Evolutionary conservation across 2,888 invertebrate genomes (phyloP), one percentile per base, ranked within the genome.

Genomic region (Globia sparganii): DNA sequence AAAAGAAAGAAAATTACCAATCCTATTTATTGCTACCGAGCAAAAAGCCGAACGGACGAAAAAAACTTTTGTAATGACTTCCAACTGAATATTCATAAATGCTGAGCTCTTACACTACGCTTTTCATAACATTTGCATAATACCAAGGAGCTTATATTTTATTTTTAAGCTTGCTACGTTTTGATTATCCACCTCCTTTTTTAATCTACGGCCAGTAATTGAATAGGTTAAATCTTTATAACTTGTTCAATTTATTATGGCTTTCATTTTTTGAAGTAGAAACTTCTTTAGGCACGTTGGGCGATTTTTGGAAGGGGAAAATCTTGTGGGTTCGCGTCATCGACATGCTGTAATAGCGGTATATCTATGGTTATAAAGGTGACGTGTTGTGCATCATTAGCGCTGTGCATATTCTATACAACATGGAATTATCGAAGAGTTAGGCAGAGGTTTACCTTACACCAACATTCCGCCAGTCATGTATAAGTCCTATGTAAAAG

Each of bases 91-190:
- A 91, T 91, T 90, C 91, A 91, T 88, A 76, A 87, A 81, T 77
- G 84, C 70, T 81, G 62, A 77, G 86, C 88, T 87, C 87, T 87
- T 90, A 90, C 86, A 88, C 88, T 87, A 84, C 87, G 88, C 85
- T 90, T 88, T 89, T 90, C 90, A 88, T 87, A 88, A 90, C 84
- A 91, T 91, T 91, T 84, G 87, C 91, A 91, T 91, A 90, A 89
- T 89, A 85, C 86, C 77, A 88, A 88, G 85, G 77, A 86, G 86
- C 84, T 86, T 83, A 83, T 86, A 82, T 81, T 87, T 88, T 77
- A 83, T 81, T 89, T 83, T 85, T 77, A 84, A 87, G 71, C 83
- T 78, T 71, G 70, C 75, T 80, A 59, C 72, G 72, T 87, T 87
- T 85, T 85, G 77, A 86, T 84, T 84, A 81, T 78, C 78, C 72